A percentile compares a stretch with the other conserved stretches of the same genome.
Conservation (phyloP, 1,140 invertebrate genomes). For the Andrena cerasifolii region DNA sequence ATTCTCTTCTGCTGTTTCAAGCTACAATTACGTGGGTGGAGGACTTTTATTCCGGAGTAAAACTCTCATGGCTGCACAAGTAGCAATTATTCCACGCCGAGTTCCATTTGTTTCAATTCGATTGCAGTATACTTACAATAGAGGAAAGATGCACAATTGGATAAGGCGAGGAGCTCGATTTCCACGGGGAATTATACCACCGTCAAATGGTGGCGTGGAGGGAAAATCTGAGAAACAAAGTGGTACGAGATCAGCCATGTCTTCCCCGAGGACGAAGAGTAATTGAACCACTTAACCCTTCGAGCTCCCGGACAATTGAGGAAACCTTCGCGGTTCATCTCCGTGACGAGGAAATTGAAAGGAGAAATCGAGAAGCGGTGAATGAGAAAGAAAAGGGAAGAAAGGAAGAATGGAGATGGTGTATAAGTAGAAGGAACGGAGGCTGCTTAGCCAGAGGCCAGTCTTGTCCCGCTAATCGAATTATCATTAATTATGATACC, state of each 20-base stretch:
- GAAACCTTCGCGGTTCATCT: constrained; percentile 20
- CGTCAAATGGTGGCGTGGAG: too few species aligned
- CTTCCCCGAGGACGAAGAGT: neutral
- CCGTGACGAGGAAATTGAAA: constrained; percentile 25
- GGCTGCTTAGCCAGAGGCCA: constrained; percentile 58
- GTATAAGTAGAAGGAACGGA: constrained; percentile 38
- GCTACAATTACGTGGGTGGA: too few species aligned
- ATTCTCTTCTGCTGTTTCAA: too few species aligned
- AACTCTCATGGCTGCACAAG: too few species aligned
- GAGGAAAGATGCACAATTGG: too few species aligned
- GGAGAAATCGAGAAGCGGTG: neutral
- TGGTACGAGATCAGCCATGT: neutral
- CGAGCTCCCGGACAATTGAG: neutral
- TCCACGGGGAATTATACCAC: too few species aligned
- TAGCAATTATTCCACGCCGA: too few species aligned
- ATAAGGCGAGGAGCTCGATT: too few species aligned
- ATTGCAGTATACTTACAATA: too few species aligned
- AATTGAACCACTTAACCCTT: neutral
- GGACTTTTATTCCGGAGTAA: too few species aligned
- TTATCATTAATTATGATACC: constrained; percentile 78
- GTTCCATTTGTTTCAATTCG: too few species aligned
- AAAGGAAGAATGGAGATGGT: neutral
- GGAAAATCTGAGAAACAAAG: neutral
- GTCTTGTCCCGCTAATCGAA: constrained; percentile 78
- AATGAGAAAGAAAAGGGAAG: constrained; percentile 18